Conservation (phyloP, 1,140 invertebrate species). For the Eubasilissa regina region DNA sequence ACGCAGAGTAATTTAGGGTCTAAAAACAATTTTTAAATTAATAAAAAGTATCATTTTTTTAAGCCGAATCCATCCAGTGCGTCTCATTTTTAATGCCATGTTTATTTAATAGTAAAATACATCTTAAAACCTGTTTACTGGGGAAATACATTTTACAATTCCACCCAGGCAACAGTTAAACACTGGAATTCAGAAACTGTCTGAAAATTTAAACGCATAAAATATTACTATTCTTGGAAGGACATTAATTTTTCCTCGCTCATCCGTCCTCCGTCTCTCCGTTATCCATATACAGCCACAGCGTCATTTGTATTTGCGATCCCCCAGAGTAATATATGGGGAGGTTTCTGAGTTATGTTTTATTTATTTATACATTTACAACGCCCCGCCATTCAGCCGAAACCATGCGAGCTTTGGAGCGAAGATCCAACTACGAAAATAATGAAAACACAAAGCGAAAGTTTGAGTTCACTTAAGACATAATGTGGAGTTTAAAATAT, state of each 20-base stretch:
- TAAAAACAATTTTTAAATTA: too few species aligned
- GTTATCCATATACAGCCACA: neutral
- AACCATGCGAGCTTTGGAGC: neutral
- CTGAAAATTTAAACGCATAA: neutral
- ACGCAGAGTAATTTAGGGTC: too few species aligned
- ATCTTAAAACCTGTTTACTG: too few species aligned
- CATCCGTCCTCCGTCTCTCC: neutral
- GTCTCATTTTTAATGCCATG: too few species aligned
- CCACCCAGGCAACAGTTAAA: too few species aligned
- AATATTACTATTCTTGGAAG: constrained; percentile 1
- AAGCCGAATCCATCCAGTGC: too few species aligned
- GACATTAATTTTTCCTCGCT: neutral
- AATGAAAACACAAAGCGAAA: neutral
- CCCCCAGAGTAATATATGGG: neutral
- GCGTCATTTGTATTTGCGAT: neutral
- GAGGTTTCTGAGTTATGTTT: neutral
- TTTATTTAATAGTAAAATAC: too few species aligned
- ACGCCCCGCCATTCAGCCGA: neutral
- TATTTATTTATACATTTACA: constrained; percentile 5
- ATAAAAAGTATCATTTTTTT: too few species aligned
- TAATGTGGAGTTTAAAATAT: too few species aligned
- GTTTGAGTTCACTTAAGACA: too few species aligned
- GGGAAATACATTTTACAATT: too few species aligned
- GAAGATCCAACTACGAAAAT: neutral
- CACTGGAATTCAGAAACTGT: too few species aligned